phyloP scores from a whole-genome alignment of 2,888 invertebrate species.

The Lamellibrachia satsuma region DNA sequence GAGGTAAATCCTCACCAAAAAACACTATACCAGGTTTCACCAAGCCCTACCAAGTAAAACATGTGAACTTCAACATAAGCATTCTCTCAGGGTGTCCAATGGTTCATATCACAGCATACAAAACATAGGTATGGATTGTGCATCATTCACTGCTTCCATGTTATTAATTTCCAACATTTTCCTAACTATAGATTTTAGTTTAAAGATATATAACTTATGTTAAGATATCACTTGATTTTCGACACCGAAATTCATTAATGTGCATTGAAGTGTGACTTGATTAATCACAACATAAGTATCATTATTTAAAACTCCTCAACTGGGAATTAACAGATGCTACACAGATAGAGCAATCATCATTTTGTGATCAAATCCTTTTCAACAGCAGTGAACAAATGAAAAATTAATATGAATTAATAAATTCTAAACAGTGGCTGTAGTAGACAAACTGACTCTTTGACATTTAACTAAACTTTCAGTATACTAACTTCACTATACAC shows the following conservation, averaged over 20 bases:
- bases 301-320: too few relatives aligned
- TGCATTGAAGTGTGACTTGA: neutral
- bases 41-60: constrained; percentile 37
- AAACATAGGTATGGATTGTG: neutral
- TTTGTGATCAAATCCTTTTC: neutral
- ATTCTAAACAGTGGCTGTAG: neutral
- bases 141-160: neutral
- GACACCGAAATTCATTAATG: neutral
- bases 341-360: too few relatives aligned
- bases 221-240: too few relatives aligned
- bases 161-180: neutral
- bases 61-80: neutral
- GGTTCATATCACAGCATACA: neutral
- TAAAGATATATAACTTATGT: neutral
- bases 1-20: constrained; percentile 43
- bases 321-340: too few relatives aligned
- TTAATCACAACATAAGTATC: neutral
- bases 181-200: neutral
- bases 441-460: neutral
- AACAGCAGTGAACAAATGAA: neutral
- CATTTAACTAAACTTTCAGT: neutral
- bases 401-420: neutral
- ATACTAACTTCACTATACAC: neutral
- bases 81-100: neutral
- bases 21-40: constrained; percentile 46